A percentile compares a stretch with the other conserved stretches of the same genome.
Conservation (phyloP, 30 jellyfish, hydroid and myxozoan species). For the Aurelia sp. region DNA sequence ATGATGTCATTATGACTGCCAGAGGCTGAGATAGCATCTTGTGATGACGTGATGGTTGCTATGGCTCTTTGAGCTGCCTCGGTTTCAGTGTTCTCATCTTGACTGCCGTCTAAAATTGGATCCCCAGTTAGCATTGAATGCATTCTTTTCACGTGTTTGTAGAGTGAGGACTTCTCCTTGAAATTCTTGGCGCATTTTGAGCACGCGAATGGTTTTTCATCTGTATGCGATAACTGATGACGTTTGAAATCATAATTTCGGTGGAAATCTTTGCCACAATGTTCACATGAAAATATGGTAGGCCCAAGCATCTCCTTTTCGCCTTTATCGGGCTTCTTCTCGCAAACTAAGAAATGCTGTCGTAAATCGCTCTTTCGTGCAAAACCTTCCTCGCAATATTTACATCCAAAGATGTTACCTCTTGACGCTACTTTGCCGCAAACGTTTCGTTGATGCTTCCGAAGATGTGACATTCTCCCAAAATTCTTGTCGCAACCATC, state of each 20-base stretch:
- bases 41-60: conserved; percentile 63
- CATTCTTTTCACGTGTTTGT: conserved; percentile 96
- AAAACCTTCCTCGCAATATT: conserved; percentile 84
- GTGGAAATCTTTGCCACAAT: conserved; percentile 90
- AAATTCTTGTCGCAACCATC: conserved; percentile 97
- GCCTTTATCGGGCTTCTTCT: conserved; percentile 91
- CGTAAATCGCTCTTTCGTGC: conserved; percentile 85
- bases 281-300: conserved; percentile 74
- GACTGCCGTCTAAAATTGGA: conserved; percentile 49
- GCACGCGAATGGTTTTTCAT: conserved; percentile 94
- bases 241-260: conserved; percentile 95
- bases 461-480: conserved; percentile 99
- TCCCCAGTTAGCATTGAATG: conserved; percentile 75
- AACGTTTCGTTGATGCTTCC: conserved; percentile 97
- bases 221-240: conserved; percentile 94
- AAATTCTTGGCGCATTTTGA: conserved; percentile 90
- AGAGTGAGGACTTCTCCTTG: conserved; percentile 92
- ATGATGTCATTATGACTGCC: conserved; percentile 56
- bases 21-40: conserved; percentile 39
- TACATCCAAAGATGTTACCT: conserved; percentile 72
- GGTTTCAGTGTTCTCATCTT: conserved; percentile 82
- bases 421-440: conserved; percentile 90
- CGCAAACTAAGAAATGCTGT: conserved; percentile 82
- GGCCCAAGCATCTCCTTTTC: conserved; percentile 77
- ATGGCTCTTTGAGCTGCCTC: conserved; percentile 73